Conservation (phyloP, 2,113 vertebrate genomes). For the Nannospalax galili region DNA sequence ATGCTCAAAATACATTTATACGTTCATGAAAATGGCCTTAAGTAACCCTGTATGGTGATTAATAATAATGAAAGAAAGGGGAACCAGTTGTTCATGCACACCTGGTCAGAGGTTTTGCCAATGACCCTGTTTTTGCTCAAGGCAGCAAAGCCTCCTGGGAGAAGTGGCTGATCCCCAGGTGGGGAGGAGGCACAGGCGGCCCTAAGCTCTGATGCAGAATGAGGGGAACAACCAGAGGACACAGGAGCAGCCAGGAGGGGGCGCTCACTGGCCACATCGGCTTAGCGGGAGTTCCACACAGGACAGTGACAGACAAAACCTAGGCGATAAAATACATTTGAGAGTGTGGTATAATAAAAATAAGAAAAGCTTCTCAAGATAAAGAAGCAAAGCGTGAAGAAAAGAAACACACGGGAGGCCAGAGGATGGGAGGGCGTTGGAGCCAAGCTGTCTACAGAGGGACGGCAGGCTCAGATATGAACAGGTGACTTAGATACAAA, state of each 20-base stretch:
- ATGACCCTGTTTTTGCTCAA: not conserved
- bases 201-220: not conserved
- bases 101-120: not conserved
- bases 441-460: not conserved
- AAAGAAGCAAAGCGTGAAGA: not conserved
- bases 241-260: not conserved
- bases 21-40: not conserved
- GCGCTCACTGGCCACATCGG: not conserved
- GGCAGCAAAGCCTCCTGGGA: not conserved
- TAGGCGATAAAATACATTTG: not conserved
- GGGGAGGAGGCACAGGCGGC: not conserved
- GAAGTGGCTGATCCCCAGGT: not conserved
- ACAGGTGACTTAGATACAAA: not conserved
- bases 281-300: not conserved
- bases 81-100: not conserved
- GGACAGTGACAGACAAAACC: rapidly evolving
- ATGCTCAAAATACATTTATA: not conserved
- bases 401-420: not conserved
- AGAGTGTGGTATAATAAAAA: not conserved
- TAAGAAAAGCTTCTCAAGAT: not conserved
- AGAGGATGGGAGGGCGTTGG: not conserved
- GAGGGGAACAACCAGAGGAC: not conserved
- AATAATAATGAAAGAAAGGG: not conserved
- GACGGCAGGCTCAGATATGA: not conserved
- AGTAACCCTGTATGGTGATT: not conserved